Conservation (phyloP, 2,113 vertebrate species). For the Chascanopsetta lugubris region DNA sequence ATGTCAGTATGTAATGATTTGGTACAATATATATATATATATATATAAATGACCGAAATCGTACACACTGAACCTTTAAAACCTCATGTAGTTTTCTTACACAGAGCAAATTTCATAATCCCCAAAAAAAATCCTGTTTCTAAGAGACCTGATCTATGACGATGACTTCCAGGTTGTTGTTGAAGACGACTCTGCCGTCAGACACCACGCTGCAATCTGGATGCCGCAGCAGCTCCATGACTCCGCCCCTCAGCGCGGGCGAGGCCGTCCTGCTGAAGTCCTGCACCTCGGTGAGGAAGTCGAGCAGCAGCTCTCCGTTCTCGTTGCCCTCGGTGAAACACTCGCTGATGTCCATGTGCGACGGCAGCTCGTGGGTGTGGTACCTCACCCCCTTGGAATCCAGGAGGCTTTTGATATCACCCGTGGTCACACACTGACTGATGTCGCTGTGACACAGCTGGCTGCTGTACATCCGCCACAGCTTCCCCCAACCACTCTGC, state of each 20-base stretch:
- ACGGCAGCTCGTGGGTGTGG: slow-evolving; percentile 80
- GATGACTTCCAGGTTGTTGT: slow-evolving; percentile 84
- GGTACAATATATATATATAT: too few species aligned
- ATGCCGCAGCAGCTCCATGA: slow-evolving; percentile 83
- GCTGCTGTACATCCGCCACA: slow-evolving; percentile 81
- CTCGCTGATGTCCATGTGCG: slow-evolving; percentile 89
- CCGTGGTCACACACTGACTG: slow-evolving; percentile 81
- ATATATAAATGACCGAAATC: too few species aligned
- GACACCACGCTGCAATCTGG: slow-evolving; percentile 83
- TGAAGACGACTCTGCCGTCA: slow-evolving; percentile 87
- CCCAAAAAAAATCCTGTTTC: not conserved
- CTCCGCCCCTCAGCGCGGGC: slow-evolving; percentile 81
- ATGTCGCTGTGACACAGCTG: slow-evolving; percentile 78
- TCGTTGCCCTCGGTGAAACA: slow-evolving; percentile 87
- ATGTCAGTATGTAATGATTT: too few species aligned
- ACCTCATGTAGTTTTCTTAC: too few species aligned
- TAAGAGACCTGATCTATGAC: slow-evolving; percentile 76
- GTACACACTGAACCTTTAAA: too few species aligned
- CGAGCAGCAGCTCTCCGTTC: slow-evolving; percentile 88
- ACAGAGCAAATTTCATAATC: not conserved
- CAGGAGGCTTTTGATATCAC: slow-evolving; percentile 81
- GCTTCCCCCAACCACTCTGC: slow-evolving; percentile 83
- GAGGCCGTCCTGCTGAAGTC: slow-evolving; percentile 86
- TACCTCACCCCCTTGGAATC: slow-evolving; percentile 81
- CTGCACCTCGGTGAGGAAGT: slow-evolving; percentile 89